Conservation (phyloP, 2,888 invertebrate genomes). For the Drosophila phalerata region DNA sequence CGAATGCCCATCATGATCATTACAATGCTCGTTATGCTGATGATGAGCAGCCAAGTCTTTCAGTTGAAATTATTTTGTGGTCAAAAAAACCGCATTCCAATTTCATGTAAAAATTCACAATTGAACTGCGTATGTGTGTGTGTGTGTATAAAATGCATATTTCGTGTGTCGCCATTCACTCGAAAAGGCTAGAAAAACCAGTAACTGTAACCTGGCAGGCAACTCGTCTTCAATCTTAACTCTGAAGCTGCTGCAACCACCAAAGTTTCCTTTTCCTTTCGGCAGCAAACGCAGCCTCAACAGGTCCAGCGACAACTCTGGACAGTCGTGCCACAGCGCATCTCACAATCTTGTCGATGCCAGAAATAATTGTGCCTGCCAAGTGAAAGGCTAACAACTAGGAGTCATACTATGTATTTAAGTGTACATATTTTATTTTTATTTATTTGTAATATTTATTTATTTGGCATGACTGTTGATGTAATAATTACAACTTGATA, state of each 20-base stretch:
- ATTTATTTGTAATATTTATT: conserved; percentile 5
- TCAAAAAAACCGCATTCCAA: conserved; percentile 70
- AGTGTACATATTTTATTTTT: conserved; percentile 5
- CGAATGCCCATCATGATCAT: conserved; percentile 5
- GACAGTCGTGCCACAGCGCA: conserved; percentile 50
- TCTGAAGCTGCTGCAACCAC: neutral
- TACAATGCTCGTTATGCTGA: conserved; percentile 5
- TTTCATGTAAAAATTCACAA: conserved; percentile 34
- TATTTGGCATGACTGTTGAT: neutral
- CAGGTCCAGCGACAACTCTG: conserved; percentile 23
- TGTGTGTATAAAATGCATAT: conserved; percentile 49
- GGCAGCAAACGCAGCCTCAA: conserved; percentile 7
- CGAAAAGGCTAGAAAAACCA: conserved; percentile 61
- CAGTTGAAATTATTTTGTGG: conserved; percentile 55
- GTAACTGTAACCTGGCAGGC: conserved; percentile 26
- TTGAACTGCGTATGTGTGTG: conserved; percentile 20
- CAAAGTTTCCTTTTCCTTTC: conserved; percentile 64
- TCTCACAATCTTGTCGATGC: conserved; percentile 46
- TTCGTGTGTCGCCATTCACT: conserved; percentile 71
- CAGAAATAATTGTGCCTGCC: conserved; percentile 51
- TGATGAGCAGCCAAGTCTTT: conserved; percentile 16
- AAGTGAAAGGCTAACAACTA: conserved; percentile 67
- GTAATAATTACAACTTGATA: neutral
- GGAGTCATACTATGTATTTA: conserved; percentile 10
- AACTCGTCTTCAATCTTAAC: conserved; percentile 46